These are phyloP conservation scores for Pseudomyrmex dendroicus DNA, from an alignment of 1,140 invertebrate genomes.

Conservation along the genomic window DNA sequence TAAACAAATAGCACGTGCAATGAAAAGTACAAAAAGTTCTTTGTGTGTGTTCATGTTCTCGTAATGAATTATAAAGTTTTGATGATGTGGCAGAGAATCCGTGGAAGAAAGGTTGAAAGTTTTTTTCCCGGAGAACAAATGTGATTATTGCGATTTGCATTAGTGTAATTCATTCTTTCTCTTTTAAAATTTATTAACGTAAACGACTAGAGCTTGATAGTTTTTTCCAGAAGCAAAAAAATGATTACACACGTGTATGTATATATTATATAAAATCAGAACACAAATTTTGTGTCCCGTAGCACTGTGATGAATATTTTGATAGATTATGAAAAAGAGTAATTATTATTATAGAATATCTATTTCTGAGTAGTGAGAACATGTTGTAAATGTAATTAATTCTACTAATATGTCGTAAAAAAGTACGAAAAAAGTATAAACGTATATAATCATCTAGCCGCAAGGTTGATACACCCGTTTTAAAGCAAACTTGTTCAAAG, in stretches of 20 bases:
- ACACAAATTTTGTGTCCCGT: slow-evolving; percentile 85
- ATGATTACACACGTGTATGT: slow-evolving; percentile 59
- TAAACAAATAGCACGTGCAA: slow-evolving; percentile 42
- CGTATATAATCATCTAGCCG: slow-evolving; percentile 75
- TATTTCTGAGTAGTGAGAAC: slow-evolving; percentile 81
- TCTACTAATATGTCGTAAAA: slow-evolving; percentile 71
- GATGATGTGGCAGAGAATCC: neutral
- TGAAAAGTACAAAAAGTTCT: slow-evolving; percentile 47
- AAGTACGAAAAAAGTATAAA: slow-evolving; percentile 72
- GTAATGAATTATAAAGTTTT: slow-evolving; percentile 20
- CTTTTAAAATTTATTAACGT: slow-evolving; percentile 49
- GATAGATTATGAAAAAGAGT: slow-evolving; percentile 80
- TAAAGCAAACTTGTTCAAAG: slow-evolving; percentile 29
- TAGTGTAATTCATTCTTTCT: slow-evolving; percentile 5
- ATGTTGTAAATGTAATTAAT: slow-evolving; percentile 77
- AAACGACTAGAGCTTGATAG: slow-evolving; percentile 61
- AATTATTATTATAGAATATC: slow-evolving; percentile 78
- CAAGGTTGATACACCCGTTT: slow-evolving; percentile 52
- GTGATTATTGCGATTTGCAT: slow-evolving; percentile 47
- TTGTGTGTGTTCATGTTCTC: slow-evolving; percentile 9
- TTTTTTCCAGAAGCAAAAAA: slow-evolving; percentile 65
- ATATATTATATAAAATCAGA: slow-evolving; percentile 69
- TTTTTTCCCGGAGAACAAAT: slow-evolving; percentile 43
- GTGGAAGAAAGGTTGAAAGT: slow-evolving; percentile 44
- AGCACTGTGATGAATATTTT: slow-evolving; percentile 86